Percentiles rank a stretch among this genome's conserved stretches.
Conservation (phyloP, 1,140 invertebrate species). For the Eueides isabella region DNA sequence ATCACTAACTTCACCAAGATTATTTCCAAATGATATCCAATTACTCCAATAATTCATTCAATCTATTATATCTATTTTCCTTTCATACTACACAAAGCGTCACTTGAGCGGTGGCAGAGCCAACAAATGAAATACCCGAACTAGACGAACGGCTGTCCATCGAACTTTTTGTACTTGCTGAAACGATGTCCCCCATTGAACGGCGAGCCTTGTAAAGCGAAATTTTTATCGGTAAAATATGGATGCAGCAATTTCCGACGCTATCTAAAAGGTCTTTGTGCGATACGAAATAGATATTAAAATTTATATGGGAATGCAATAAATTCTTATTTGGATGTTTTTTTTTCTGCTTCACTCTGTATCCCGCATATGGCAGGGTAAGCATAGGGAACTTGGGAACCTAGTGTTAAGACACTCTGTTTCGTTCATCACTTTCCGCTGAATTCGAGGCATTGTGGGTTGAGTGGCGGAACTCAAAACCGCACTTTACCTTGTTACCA, state of each 20-base stretch:
- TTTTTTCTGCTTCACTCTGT: too few species aligned
- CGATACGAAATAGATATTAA: conserved; percentile 40
- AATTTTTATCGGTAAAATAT: conserved; percentile 55
- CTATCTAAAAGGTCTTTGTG: conserved; percentile 41
- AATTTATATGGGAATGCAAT: conserved; percentile 34
- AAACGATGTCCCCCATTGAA: conserved; percentile 59
- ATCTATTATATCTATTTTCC: conserved; percentile 49
- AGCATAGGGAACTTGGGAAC: too few species aligned
- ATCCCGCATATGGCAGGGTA: neutral
- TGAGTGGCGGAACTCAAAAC: too few species aligned
- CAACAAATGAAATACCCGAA: conserved; percentile 71
- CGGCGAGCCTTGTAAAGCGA: conserved; percentile 52
- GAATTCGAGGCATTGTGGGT: too few species aligned
- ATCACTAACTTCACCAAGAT: neutral
- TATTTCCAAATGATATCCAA: neutral
- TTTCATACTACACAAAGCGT: conserved; percentile 54
- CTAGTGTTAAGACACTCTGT: too few species aligned
- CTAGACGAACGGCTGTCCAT: conserved; percentile 68
- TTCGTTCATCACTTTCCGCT: too few species aligned
- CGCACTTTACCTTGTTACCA: too few species aligned
- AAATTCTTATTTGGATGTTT: neutral
- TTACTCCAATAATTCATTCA: conserved; percentile 25
- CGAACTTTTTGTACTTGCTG: conserved; percentile 64
- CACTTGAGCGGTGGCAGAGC: conserved; percentile 48
- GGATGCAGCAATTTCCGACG: conserved; percentile 54